Evolutionary conservation across 2,797 vertebrate species (phyloP).

Genomic region (Holocentrus rufus): DNA sequence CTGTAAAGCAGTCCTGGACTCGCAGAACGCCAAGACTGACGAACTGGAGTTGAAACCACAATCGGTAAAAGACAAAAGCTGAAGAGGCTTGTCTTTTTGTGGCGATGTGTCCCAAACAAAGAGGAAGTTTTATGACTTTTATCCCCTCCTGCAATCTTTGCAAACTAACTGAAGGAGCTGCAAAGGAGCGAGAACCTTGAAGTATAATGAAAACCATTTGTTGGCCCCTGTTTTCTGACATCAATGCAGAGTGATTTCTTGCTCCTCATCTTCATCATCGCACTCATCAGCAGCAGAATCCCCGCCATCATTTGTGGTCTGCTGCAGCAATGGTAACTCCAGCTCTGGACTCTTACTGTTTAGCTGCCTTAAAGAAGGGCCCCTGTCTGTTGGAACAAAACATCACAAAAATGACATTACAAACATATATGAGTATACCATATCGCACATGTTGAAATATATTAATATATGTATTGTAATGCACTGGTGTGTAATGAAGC

Average conservation of each 20-base stretch:
- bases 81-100: slow-evolving; percentile 9
- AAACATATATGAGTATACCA: neutral
- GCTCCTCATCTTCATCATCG: slow-evolving; percentile 74
- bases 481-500: neutral
- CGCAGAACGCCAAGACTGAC: neutral
- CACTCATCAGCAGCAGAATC: slow-evolving; percentile 65
- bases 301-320: slow-evolving; percentile 46
- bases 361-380: slow-evolving; percentile 68
- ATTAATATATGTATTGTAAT: neutral
- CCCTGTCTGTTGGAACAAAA: slow-evolving; percentile 66
- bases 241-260: slow-evolving; percentile 75
- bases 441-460: neutral
- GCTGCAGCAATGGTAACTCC: slow-evolving; percentile 84
- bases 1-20: neutral
- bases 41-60: slow-evolving; percentile 4
- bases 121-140: neutral
- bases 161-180: neutral
- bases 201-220: neutral
- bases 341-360: slow-evolving; percentile 80
- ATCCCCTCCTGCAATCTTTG: neutral
- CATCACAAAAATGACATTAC: neutral
- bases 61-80: neutral
- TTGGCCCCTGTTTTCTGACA: neutral
- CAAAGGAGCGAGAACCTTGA: neutral
- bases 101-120: slow-evolving; percentile 1